phyloP scores from a whole-genome alignment of 1,140 invertebrate genomes.

The Listronotus bonariensis region DNA sequence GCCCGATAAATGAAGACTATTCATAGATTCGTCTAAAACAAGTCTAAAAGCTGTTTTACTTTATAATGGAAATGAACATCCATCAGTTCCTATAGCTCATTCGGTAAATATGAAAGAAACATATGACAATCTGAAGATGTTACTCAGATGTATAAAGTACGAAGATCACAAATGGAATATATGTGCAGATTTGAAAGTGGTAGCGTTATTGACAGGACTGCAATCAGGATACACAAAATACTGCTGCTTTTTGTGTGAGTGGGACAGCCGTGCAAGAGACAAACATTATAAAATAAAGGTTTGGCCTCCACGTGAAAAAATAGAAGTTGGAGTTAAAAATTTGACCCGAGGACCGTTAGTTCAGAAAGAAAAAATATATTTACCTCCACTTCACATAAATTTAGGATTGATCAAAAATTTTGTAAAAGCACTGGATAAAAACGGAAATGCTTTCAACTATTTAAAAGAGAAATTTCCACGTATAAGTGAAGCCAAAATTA shows the following conservation, averaged over 20 bases:
- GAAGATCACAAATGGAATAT: slow-evolving; percentile 45
- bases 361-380: slow-evolving; percentile 39
- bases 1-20: slow-evolving; percentile 10
- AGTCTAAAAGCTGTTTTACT: slow-evolving; percentile 34
- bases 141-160: slow-evolving; percentile 26
- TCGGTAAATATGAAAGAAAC: slow-evolving; percentile 20
- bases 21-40: slow-evolving; percentile 23
- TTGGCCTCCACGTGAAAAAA: too few species aligned
- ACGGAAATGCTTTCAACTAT: slow-evolving; percentile 19
- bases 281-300: too few species aligned
- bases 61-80: slow-evolving; percentile 25
- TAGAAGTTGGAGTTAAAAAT: too few species aligned
- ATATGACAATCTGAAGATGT: slow-evolving; percentile 21
- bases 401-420: slow-evolving; percentile 42
- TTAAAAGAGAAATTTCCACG: slow-evolving; percentile 31
- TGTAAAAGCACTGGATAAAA: slow-evolving; percentile 43
- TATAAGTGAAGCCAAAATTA: slow-evolving; percentile 23
- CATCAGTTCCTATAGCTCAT: slow-evolving; percentile 24
- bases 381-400: slow-evolving; percentile 54
- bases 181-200: slow-evolving; percentile 51
- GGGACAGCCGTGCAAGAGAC: slow-evolving; percentile 49
- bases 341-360: slow-evolving; percentile 19
- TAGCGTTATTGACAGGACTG: slow-evolving; percentile 49
- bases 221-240: slow-evolving; percentile 52
- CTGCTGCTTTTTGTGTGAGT: slow-evolving; percentile 53